Evolutionary conservation across 2,113 vertebrate genomes (phyloP).

Genomic region (Turdus rufiventris): DNA sequence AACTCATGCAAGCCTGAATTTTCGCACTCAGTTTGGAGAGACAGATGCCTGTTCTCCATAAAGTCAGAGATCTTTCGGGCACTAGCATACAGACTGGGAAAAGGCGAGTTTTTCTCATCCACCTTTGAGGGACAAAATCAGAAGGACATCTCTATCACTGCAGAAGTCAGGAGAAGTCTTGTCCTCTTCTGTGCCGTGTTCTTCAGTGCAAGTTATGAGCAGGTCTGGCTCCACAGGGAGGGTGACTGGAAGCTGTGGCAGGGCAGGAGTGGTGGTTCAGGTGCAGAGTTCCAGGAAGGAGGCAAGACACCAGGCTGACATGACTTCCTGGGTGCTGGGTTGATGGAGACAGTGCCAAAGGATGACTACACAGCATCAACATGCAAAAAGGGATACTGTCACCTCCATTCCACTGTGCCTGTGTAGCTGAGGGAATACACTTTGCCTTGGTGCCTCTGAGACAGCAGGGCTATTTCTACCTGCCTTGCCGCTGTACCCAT

Average conservation of each 20-base stretch:
- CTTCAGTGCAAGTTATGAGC: not conserved
- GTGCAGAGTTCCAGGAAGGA: not conserved
- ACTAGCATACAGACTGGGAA: rapidly evolving
- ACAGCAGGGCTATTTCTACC: not conserved
- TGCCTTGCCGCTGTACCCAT: not conserved
- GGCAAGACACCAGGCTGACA: not conserved
- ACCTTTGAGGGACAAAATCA: not conserved
- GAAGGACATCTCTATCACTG: not conserved
- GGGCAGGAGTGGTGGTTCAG: not conserved
- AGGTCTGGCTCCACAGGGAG: not conserved
- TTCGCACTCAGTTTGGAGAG: not conserved
- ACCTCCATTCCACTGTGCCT: not conserved
- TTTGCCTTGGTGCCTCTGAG: rapidly evolving
- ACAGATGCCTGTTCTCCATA: not conserved
- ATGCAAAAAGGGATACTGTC: not conserved
- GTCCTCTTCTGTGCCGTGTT: not conserved
- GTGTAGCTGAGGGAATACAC: rapidly evolving
- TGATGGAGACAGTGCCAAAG: not conserved
- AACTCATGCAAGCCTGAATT: not conserved
- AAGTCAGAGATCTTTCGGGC: not conserved
- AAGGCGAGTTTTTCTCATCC: not conserved
- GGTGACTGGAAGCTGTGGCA: not conserved
- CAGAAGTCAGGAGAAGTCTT: not conserved
- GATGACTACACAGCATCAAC: not conserved
- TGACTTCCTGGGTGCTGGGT: not conserved